A percentile compares a stretch with the other conserved stretches of the same genome.
phyloP scores from a whole-genome alignment of 2,113 vertebrate genomes.

The Paradoxurus hermaphroditus region DNA sequence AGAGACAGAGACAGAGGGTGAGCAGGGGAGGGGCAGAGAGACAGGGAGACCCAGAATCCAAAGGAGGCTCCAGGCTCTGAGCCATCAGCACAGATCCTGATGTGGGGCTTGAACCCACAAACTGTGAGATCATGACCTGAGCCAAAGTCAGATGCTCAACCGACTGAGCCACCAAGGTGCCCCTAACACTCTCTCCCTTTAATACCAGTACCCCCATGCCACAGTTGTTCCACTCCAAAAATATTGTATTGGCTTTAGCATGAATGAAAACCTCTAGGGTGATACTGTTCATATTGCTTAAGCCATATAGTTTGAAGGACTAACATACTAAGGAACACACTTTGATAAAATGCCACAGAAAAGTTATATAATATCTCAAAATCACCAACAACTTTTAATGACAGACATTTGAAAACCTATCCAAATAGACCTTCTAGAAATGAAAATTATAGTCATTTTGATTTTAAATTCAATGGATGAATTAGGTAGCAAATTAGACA shows the following conservation, averaged over 20 bases:
- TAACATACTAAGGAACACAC: neutral
- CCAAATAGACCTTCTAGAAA: neutral
- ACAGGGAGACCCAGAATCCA: too few relatives aligned
- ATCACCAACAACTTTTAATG: neutral
- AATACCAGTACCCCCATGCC: accelerated
- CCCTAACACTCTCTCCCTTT: neutral
- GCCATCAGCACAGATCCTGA: too few relatives aligned
- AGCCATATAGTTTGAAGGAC: neutral
- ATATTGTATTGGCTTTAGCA: neutral
- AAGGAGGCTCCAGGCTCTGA: too few relatives aligned
- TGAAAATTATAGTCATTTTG: neutral
- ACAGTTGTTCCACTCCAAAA: neutral
- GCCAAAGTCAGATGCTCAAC: too few relatives aligned
- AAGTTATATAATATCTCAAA: neutral
- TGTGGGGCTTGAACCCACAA: too few relatives aligned
- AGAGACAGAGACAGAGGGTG: too few relatives aligned
- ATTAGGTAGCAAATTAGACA: neutral
- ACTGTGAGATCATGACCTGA: too few relatives aligned
- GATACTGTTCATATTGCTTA: neutral
- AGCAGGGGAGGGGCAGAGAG: too few relatives aligned
- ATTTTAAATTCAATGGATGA: neutral
- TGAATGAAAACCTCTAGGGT: neutral
- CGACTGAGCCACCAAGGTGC: too few relatives aligned
- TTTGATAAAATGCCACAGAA: neutral
- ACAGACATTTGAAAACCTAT: neutral